These are phyloP conservation scores for Eulemur rufifrons DNA, from an alignment of 2,113 vertebrate species.

Conservation along the genomic window DNA sequence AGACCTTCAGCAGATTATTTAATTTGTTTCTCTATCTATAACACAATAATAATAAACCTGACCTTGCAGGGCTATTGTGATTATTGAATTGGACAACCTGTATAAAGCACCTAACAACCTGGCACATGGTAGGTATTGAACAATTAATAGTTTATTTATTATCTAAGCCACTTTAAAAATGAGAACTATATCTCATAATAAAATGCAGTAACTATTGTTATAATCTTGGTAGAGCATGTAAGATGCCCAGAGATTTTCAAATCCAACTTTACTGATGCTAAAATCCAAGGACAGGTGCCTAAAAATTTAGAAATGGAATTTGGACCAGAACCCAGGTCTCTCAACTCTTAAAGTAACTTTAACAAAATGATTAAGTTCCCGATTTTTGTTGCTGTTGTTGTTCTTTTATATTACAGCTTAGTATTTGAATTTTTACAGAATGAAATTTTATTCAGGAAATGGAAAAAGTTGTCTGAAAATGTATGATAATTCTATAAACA, in stretches of 20 bases:
- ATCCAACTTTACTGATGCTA: background rate
- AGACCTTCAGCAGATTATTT: constrained; percentile 13
- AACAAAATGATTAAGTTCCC: background rate
- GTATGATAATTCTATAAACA: background rate
- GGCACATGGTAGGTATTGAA: background rate
- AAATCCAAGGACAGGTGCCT: background rate
- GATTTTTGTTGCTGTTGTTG: background rate
- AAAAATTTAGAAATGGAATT: background rate
- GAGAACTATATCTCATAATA: background rate
- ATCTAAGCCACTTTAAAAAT: background rate
- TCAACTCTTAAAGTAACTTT: constrained; percentile 8
- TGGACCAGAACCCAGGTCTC: background rate
- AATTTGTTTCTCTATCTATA: background rate
- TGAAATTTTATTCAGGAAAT: background rate
- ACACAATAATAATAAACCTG: background rate
- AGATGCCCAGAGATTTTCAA: background rate
- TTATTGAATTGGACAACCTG: background rate
- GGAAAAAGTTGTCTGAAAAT: background rate
- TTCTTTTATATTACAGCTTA: background rate
- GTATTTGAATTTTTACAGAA: background rate
- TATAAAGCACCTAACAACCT: background rate
- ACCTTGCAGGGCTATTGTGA: background rate
- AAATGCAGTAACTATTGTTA: background rate
- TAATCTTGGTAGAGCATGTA: background rate
- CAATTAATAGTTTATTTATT: background rate